Conservation (phyloP, 1,140 invertebrate genomes). For the Colletes gigas region DNA sequence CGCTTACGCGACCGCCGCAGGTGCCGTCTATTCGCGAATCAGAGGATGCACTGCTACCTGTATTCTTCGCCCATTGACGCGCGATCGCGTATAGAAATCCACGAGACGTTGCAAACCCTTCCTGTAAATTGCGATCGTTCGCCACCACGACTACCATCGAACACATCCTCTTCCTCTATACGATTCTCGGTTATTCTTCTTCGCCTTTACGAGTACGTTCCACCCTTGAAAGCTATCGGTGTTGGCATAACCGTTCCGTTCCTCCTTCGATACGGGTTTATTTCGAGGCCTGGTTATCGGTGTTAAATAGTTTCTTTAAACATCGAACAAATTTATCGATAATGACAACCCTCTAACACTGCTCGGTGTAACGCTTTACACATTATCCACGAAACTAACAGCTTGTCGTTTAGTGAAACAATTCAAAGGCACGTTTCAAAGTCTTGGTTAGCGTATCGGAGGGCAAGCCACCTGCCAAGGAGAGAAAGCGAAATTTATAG, state of each 20-base stretch:
- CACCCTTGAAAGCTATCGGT: not conserved
- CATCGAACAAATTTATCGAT: too few relatives aligned
- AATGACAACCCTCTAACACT: too few relatives aligned
- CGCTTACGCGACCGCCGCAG: conserved; percentile 6
- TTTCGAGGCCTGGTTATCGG: too few relatives aligned
- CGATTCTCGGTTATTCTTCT: not conserved
- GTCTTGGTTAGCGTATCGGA: not conserved
- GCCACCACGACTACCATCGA: not conserved
- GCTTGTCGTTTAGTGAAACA: too few relatives aligned
- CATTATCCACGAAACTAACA: too few relatives aligned
- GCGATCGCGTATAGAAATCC: not conserved
- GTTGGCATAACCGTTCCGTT: not conserved
- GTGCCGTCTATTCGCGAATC: not conserved
- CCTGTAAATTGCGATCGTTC: not conserved
- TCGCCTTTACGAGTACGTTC: not conserved
- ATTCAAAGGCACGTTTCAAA: too few relatives aligned
- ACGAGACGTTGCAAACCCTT: not conserved
- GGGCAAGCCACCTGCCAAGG: not conserved
- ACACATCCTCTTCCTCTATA: not conserved
- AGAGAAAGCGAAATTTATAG: conserved; percentile 21
- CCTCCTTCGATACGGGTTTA: too few relatives aligned
- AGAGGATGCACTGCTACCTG: not conserved
- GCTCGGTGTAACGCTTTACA: too few relatives aligned
- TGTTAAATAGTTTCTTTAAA: too few relatives aligned
- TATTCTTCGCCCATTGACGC: not conserved